Evolutionary conservation across 2,113 vertebrate species (phyloP).

Genomic region (Semicossyphus pulcher): DNA sequence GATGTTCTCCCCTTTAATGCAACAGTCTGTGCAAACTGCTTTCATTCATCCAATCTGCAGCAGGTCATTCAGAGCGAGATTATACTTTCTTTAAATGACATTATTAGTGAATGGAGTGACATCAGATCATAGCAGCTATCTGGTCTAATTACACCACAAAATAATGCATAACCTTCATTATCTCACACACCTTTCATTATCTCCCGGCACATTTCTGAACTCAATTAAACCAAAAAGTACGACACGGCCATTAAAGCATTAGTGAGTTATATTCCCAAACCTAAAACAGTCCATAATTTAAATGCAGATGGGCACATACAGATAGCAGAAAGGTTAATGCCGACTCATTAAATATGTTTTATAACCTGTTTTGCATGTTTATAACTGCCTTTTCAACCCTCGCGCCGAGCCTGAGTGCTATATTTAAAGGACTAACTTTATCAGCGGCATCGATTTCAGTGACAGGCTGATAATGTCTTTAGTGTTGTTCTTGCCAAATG

Average conservation of each 20-base stretch:
- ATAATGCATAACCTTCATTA: conserved; percentile 54
- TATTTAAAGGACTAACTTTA: conserved; percentile 50
- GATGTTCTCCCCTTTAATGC: neutral
- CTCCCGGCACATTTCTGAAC: conserved; percentile 58
- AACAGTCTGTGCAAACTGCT: neutral
- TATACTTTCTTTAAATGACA: neutral
- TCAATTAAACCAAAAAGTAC: conserved; percentile 65
- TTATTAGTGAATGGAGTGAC: conserved; percentile 46
- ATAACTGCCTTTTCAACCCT: conserved; percentile 44
- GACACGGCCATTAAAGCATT: conserved; percentile 28
- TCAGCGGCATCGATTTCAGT: conserved; percentile 67
- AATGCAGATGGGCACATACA: conserved; percentile 29
- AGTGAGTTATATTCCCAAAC: conserved; percentile 44
- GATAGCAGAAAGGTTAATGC: conserved; percentile 47
- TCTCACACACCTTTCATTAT: conserved; percentile 59
- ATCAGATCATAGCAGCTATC: conserved; percentile 44
- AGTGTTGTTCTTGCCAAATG: conserved; percentile 68
- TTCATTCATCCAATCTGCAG: conserved; percentile 23
- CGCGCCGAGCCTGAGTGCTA: conserved; percentile 22
- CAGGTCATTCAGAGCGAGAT: conserved; percentile 26
- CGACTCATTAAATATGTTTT: conserved; percentile 68
- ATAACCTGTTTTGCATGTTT: conserved; percentile 61
- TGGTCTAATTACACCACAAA: conserved; percentile 54
- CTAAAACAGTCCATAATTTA: conserved; percentile 50
- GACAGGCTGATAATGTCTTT: conserved; percentile 68